A percentile compares a stretch with the other conserved stretches of the same genome.
phyloP scores from a whole-genome alignment of 2,888 invertebrate genomes.

The Calliphora vomitoria region DNA sequence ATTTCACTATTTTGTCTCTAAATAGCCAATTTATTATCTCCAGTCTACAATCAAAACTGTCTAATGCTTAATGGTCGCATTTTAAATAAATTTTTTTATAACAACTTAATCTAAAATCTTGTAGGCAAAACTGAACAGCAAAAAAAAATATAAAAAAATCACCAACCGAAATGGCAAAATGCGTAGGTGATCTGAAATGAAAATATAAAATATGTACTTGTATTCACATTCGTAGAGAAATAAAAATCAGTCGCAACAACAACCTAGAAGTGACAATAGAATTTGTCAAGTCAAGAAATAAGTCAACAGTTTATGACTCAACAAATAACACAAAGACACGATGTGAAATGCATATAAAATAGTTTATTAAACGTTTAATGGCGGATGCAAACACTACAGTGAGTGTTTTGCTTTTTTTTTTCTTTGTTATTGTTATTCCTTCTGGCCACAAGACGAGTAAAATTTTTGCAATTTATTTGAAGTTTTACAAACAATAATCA shows the following conservation, averaged over 20 bases:
- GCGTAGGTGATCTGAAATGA: constrained; percentile 61
- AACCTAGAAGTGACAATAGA: constrained; percentile 61
- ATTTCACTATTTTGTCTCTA: background rate
- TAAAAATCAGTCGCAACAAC: background rate
- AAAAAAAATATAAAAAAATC: constrained; percentile 5
- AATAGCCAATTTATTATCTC: constrained; percentile 41
- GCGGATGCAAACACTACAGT: constrained; percentile 49
- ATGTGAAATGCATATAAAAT: constrained; percentile 68
- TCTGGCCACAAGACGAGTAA: background rate
- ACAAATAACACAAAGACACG: constrained; percentile 53
- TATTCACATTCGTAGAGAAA: background rate
- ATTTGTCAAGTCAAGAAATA: constrained; percentile 64
- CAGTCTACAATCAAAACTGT: constrained; percentile 58
- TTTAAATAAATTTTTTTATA: constrained; percentile 20
- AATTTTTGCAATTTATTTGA: constrained; percentile 36
- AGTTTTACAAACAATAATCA: constrained; percentile 36
- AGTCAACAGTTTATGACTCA: constrained; percentile 69
- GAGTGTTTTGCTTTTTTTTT: background rate
- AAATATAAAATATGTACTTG: background rate
- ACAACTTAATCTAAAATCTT: constrained; percentile 52
- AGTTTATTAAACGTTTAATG: constrained; percentile 63
- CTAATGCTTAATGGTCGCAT: constrained; percentile 4
- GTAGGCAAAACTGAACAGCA: constrained; percentile 3
- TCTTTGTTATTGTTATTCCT: background rate
- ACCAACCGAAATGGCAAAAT: constrained; percentile 38